Conservation (phyloP, 2,113 vertebrate species). For the Gambusia affinis region DNA sequence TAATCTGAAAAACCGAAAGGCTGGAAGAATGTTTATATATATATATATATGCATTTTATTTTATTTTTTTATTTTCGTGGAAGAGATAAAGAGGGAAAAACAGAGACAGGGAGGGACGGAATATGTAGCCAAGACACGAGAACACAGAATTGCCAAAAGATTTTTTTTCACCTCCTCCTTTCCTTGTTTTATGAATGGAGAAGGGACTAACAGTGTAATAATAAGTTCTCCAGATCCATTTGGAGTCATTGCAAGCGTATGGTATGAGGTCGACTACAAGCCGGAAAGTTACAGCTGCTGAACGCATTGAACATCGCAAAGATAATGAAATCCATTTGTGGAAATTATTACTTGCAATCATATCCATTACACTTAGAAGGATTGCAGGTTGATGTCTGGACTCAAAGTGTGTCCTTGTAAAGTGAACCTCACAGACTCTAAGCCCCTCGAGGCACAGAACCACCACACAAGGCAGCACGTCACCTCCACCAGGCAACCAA, state of each 20-base stretch:
- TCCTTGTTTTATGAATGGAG: not conserved
- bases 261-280: not conserved
- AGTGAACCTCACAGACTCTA: no score
- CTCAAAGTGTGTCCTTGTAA: no score
- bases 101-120: not conserved
- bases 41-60: no score
- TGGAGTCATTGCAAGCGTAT: not conserved
- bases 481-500: not conserved
- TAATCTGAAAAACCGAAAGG: constrained; percentile 25
- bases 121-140: constrained; percentile 14
- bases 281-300: not conserved
- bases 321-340: not conserved
- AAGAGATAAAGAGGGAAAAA: not conserved
- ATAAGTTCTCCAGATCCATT: not conserved
- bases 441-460: no score
- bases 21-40: constrained; percentile 57
- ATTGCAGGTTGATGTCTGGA: not conserved
- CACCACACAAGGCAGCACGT: no score
- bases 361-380: not conserved
- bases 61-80: constrained; percentile 40
- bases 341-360: not conserved
- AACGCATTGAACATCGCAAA: not conserved
- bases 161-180: not conserved
- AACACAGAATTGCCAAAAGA: not conserved
- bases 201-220: not conserved